phyloP scores from a whole-genome alignment of 2,113 vertebrate species.

The Plectropomus leopardus region DNA sequence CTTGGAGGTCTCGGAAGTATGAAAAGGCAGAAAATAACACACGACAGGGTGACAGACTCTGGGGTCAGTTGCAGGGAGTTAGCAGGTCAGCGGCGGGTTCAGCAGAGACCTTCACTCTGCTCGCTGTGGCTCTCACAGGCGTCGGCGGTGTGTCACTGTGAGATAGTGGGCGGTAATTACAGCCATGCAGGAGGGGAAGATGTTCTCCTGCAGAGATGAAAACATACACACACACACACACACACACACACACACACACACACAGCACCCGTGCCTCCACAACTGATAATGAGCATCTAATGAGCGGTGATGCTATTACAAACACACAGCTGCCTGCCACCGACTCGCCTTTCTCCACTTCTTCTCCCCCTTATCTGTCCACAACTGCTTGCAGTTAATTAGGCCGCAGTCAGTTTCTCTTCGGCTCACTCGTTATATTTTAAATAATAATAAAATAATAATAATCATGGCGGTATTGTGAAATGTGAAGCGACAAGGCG shows the following conservation, averaged over 20 bases:
- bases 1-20: slow-evolving; percentile 10
- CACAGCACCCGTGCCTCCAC: slow-evolving; percentile 32
- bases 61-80: slow-evolving; percentile 18
- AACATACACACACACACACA: slow-evolving; percentile 13
- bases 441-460: not conserved
- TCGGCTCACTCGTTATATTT: not conserved
- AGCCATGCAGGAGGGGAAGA: slow-evolving; percentile 61
- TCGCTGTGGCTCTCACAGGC: slow-evolving; percentile 29
- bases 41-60: slow-evolving; percentile 13
- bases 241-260: slow-evolving; percentile 18
- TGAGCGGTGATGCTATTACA: slow-evolving; percentile 72
- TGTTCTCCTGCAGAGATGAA: slow-evolving; percentile 68
- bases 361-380: slow-evolving; percentile 9
- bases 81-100: slow-evolving; percentile 12
- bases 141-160: slow-evolving; percentile 8
- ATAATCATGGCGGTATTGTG: not conserved
- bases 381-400: slow-evolving; percentile 41
- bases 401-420: slow-evolving; percentile 10
- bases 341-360: not conserved
- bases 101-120: slow-evolving; percentile 40
- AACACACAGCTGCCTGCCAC: slow-evolving; percentile 54
- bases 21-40: slow-evolving; percentile 16
- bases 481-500: not conserved
- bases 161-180: slow-evolving; percentile 75
- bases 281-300: slow-evolving; percentile 72